Base-by-base conservation (phyloP, 2,888 invertebrate genomes). In the Clivina fossor region DNA sequence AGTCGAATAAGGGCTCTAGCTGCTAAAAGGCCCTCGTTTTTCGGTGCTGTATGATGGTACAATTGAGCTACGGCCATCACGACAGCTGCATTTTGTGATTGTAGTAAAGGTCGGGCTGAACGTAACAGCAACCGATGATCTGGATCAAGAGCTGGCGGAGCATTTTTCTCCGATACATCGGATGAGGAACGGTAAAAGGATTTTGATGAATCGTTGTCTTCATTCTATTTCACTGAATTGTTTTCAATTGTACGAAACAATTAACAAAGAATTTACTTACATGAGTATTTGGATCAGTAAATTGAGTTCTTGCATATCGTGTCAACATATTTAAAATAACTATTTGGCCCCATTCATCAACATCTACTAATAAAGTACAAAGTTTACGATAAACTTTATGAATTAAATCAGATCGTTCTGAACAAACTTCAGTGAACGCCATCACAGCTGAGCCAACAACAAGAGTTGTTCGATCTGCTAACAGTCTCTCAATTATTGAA, bases 371-470 rank as follows among this genome's bases (percentile, higher is more conserved):
- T 55, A 99, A 80, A 64, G 93, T 90, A 72, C 98, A 99, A 44
- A 99, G 78, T 74, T 98, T 97, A 60, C 98, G 80, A 72, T 88
- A 93, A 71, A 98, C 96, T 72, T 92, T 90, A 72, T 99, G 98
- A 65, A 99, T 93, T 38, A 99, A 80, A 70, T 95, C 96, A 63
- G 94, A 92, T 24, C 95, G 78, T 67, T 97, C 97, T 0, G 96
- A 95, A 66, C 98, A 97, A 4, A 93, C 91, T 79, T 98, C 96
- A 63, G 94, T 93, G 75, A 98, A 99, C 1, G 99, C 98, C 90
- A 98, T 97, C 0, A 99, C 97, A 0, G 98, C 99, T 3, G 97
- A 97, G 0, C 99, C 99, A 16, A 98, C 93, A 0, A 99, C 98
- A 9, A 99, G 79, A 0, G 97, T 97, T 8, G 97, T 94, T 73